Evolutionary conservation across 2,113 vertebrate species (phyloP).

Genomic region (Halcyon senegalensis): DNA sequence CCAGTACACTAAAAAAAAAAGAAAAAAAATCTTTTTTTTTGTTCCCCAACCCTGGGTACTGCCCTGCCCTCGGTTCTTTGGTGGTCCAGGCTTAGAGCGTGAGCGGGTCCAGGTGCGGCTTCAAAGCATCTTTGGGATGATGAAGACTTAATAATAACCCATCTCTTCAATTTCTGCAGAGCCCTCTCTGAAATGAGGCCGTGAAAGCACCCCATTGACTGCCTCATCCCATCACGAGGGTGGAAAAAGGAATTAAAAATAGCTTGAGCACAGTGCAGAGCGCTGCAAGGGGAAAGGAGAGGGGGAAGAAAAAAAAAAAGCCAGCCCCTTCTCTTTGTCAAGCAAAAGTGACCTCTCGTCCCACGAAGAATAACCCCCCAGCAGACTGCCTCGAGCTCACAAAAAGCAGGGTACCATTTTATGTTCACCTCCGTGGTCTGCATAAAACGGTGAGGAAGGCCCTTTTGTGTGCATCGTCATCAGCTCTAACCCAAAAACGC

Average conservation of each 20-base stretch:
- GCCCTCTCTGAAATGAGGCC: neutral
- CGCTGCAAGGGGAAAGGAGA: neutral
- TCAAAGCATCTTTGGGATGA: constrained; percentile 13
- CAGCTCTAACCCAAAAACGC: neutral
- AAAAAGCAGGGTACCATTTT: neutral
- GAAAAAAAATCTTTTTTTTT: neutral
- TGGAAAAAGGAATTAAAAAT: constrained; percentile 38
- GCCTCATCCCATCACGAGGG: neutral
- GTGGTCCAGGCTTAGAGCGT: neutral
- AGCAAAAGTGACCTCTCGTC: constrained; percentile 30
- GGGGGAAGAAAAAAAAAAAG: neutral
- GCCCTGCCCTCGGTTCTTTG: constrained; percentile 16
- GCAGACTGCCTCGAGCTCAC: neutral
- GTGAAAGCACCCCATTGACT: constrained; percentile 34
- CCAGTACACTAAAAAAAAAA: neutral
- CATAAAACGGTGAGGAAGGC: neutral
- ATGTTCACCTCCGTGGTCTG: neutral
- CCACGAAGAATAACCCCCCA: neutral
- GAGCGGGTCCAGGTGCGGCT: neutral
- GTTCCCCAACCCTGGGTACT: neutral
- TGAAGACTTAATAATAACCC: constrained; percentile 28
- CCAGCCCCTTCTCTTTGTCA: constrained; percentile 17
- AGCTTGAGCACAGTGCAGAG: neutral
- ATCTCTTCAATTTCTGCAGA: constrained; percentile 4
- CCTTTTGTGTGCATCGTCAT: neutral